Base-by-base conservation (phyloP, 2,113 vertebrate species). In the Oryzias melastigma region DNA sequence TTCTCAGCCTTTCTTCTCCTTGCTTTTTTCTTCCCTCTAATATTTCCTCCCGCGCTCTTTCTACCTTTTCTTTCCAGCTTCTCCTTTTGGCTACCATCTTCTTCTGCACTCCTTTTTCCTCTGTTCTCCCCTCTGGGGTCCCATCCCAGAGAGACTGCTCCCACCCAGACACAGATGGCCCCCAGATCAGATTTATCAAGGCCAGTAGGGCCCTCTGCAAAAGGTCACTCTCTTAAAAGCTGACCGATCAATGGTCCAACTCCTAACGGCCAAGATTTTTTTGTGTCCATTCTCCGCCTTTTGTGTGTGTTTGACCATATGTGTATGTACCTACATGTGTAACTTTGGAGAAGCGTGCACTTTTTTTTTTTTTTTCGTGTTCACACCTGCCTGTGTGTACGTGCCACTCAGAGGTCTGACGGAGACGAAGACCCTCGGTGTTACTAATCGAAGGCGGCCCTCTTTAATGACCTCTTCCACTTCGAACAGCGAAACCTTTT, bases 141-240 rank as follows among this genome's bases (percentile, higher is more conserved):
- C 90, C 90, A 92, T 93, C 88, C 91, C 85, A 86, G 89, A 86
- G 80, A 91, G 87, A 84, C 91, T 93, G 50, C 80, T 72, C 78
- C 79, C 72, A 81, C 71, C 84, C 81, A 87, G 87, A 85, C 87
- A 93, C 93, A 94, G 91, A 93, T 93, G 94, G 92, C 90, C 91
- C 25, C 92, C 91, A 92, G 93, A 94, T 95, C 93, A 95, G 94
- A 93, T 95, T 95, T 95, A 94, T 93, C 91, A 90, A 89, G 85
- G 86, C 90, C 93, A 87, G 92, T 91, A 89, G 92, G 91, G 80
- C 93, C 93, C 93, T 93, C 92, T 91, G 81, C 87, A 84, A 93
- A 92, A 93, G 92, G 92, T 92, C 91, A 94, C 91, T 92, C 91
- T 92, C 94, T 91, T 95, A 94, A 94, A 93, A 95, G 93, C 93